Evolutionary conservation across 2,888 invertebrate genomes (phyloP), one percentile per base, ranked within the genome.

Genomic region (Macaria notata): DNA sequence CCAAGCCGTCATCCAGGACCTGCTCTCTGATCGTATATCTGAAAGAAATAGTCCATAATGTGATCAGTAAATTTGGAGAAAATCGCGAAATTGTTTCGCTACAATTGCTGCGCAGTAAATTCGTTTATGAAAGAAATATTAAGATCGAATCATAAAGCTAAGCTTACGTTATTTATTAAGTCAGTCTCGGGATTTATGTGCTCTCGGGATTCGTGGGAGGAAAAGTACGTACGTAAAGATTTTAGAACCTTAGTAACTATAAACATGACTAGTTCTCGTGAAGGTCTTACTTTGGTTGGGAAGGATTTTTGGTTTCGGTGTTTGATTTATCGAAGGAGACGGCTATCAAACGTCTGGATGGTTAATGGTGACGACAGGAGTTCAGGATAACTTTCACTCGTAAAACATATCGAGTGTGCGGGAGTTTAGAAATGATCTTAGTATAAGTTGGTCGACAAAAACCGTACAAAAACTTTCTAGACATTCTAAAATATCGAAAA

Each of bases 1-100:
- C 95, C 86, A 95, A 94, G 33, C 97, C 96, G 75, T 96, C 96
- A 67, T 95, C 95, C 59, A 96, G 85, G 30, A 94, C 93, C 88
- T 96, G 96, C 79, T 96, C 95, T 59, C 96, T 92, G 65, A 96
- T 94, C 46, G 95, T 94, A 76, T 95, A 96, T 75, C 95, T 94
- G 74, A 6, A 69, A 68, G 49, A 42, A n/a, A 7, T 1, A 39
- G 41, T 3, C 19, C 19, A 36, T 6, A 36, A 39, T n/a, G 3
- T 19, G 8, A 36, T 38, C 31, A 50, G n/a, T 29, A 39, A 39
- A 46, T 38, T 43, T 44, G 33, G 36, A 36, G 31, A 9, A 49
- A 33, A 33, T 46, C 8, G 30, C 43, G 31, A 45, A 31, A 54
- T 54, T 30, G 31, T 31, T 45, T 36, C 33, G 33, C 33, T 42